Conservation (phyloP, 2,797 vertebrate species). For the Mormyrops boulengeri region DNA sequence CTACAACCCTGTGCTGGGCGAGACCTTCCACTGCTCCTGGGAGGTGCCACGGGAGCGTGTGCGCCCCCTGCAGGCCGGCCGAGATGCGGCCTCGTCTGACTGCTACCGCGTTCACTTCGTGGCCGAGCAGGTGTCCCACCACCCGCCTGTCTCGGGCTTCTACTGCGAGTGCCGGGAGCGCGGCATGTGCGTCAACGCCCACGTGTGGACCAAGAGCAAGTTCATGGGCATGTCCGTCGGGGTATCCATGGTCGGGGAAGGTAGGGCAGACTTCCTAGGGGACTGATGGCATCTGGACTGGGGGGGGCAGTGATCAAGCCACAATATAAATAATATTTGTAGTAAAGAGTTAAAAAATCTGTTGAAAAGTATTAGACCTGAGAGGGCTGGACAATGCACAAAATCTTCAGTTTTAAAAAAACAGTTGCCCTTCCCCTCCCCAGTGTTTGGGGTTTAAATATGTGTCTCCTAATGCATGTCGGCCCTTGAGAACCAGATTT, state of each 20-base stretch:
- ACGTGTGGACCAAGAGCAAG: slow-evolving; percentile 87
- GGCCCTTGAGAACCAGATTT: background rate
- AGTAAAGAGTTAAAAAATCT: background rate
- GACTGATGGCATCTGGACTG: background rate
- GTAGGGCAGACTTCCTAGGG: slow-evolving; percentile 42
- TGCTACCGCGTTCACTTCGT: slow-evolving; percentile 73
- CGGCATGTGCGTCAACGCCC: slow-evolving; percentile 71
- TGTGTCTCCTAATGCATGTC: background rate
- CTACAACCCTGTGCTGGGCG: slow-evolving; percentile 81
- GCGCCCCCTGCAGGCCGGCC: slow-evolving; percentile 56
- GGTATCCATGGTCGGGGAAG: slow-evolving; percentile 84
- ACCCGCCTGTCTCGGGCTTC: slow-evolving; percentile 79
- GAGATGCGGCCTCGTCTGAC: background rate
- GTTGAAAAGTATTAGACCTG: background rate
- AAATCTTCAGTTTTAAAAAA: background rate
- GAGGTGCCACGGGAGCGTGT: slow-evolving; percentile 71
- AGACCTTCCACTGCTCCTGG: slow-evolving; percentile 83
- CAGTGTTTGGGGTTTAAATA: background rate
- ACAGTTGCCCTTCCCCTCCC: background rate
- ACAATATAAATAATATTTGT: background rate
- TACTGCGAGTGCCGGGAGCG: slow-evolving; percentile 84
- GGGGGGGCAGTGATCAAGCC: background rate
- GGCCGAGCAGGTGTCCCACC: slow-evolving; percentile 82
- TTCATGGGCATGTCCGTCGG: slow-evolving; percentile 88
- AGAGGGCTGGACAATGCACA: background rate